phyloP scores from a whole-genome alignment of 2,113 vertebrate species.

The Ptilorrhoa leucosticta region DNA sequence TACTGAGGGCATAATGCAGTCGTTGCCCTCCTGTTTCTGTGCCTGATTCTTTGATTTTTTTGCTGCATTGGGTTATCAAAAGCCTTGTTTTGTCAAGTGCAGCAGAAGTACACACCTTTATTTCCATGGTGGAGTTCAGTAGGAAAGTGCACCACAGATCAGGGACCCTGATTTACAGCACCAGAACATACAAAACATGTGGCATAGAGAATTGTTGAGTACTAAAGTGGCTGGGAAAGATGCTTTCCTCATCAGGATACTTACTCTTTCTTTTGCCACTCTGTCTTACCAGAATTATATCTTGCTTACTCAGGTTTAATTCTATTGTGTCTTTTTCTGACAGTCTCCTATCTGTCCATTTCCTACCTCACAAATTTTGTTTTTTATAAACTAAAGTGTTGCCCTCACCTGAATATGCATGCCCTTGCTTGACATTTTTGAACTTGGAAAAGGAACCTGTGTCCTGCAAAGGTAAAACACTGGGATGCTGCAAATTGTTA shows the following conservation, averaged over 20 bases:
- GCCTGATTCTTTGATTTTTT: not conserved
- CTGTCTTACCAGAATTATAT: not conserved
- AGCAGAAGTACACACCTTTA: not conserved
- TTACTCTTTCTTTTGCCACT: not conserved
- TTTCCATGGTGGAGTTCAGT: not conserved
- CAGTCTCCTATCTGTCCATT: not conserved
- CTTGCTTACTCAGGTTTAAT: not conserved
- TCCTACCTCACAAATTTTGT: not conserved
- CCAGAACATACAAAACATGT: not conserved
- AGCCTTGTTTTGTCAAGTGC: not conserved
- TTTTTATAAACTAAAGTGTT: not conserved
- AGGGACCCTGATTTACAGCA: not conserved
- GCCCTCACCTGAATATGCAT: not conserved
- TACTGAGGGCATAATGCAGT: not conserved
- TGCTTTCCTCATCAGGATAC: not conserved
- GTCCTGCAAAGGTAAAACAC: not conserved
- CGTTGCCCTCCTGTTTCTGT: not conserved
- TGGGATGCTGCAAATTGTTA: not conserved
- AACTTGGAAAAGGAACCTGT: not conserved
- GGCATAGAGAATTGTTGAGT: not conserved
- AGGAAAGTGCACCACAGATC: not conserved
- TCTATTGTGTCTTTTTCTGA: not conserved
- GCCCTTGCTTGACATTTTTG: not conserved
- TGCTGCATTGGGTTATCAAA: not conserved
- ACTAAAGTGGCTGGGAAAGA: not conserved